These are phyloP conservation scores for Romanogobio albipinnatus DNA, from an alignment of 2,113 vertebrate genomes.

Conservation along the genomic window DNA sequence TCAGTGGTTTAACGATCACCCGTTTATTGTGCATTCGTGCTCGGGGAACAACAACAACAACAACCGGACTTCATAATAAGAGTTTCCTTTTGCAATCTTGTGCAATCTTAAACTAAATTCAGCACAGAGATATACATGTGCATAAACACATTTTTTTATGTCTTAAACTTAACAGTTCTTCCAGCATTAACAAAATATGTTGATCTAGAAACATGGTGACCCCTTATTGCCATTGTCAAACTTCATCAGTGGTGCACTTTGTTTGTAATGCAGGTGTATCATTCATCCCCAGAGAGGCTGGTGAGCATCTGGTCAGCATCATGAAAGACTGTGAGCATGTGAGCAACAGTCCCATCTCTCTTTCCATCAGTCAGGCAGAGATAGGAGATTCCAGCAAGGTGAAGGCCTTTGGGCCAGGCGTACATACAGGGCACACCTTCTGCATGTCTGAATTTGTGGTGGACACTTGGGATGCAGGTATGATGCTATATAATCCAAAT, in stretches of 20 bases:
- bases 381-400: conserved; percentile 9
- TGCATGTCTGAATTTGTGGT: conserved; percentile 16
- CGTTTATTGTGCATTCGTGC: too few relatives aligned
- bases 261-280: conserved; percentile 11
- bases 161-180: too few relatives aligned
- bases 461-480: conserved; percentile 29
- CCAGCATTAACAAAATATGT: too few relatives aligned
- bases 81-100: too few relatives aligned
- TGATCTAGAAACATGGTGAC: too few relatives aligned
- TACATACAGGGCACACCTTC: conserved; percentile 6
- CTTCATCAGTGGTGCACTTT: background rate
- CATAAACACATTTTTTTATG: too few relatives aligned
- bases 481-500: background rate
- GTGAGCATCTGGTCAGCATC: conserved; percentile 28
- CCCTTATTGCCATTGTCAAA: background rate
- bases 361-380: conserved; percentile 20
- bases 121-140: too few relatives aligned
- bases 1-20: too few relatives aligned
- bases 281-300: conserved; percentile 12
- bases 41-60: too few relatives aligned
- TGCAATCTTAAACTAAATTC: too few relatives aligned
- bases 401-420: conserved; percentile 9
- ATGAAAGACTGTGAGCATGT: conserved; percentile 22
- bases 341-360: conserved; percentile 12
- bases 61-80: too few relatives aligned